Percentiles rank a stretch among this genome's conserved stretches.
Evolutionary conservation across 2,888 invertebrate species (phyloP).

Genomic region (Leptothorax acervorum): DNA sequence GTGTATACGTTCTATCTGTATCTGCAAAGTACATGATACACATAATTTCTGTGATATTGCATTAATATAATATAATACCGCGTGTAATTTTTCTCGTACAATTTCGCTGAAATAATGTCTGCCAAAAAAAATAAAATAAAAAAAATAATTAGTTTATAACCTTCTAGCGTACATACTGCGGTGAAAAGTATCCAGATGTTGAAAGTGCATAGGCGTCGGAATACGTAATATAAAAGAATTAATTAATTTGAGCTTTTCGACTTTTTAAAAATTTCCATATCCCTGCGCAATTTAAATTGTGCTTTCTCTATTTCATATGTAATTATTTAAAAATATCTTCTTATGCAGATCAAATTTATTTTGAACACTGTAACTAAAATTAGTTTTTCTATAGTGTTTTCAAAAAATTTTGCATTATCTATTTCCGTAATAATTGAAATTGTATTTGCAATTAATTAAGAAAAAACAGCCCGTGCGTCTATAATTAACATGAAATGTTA

Average conservation of each 20-base stretch:
- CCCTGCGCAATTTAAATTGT: neutral
- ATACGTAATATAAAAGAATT: neutral
- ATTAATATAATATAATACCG: neutral
- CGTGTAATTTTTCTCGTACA: neutral
- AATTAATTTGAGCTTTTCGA: neutral
- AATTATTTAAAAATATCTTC: neutral
- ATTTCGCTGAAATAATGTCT: neutral
- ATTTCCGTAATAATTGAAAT: neutral
- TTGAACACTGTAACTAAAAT: neutral
- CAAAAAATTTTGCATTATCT: neutral
- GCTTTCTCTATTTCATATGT: neutral
- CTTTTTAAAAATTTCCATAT: neutral
- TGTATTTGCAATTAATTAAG: neutral
- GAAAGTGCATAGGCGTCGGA: neutral
- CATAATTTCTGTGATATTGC: constrained; percentile 19
- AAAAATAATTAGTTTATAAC: neutral
- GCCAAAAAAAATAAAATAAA: neutral
- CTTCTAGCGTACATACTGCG: neutral
- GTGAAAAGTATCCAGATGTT: neutral
- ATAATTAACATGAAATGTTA: neutral
- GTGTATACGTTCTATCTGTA: neutral
- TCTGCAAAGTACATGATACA: neutral
- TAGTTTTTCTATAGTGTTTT: neutral
- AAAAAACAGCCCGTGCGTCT: neutral
- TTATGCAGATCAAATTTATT: neutral